Conservation (phyloP, 2,888 invertebrate species). For the Cantharis nigra region DNA sequence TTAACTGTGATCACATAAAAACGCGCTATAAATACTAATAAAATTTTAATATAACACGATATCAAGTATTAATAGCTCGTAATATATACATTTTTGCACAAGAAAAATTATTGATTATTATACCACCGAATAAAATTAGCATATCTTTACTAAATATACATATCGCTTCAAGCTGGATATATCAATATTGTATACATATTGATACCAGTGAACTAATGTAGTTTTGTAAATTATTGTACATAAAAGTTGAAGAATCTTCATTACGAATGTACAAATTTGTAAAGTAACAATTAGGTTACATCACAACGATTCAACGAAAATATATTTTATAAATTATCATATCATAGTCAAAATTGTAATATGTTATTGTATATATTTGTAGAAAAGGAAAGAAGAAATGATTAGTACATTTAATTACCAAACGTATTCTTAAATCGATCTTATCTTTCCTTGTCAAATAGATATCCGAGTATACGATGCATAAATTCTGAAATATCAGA, state of each 20-base stretch:
- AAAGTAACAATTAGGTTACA: slow-evolving; percentile 45
- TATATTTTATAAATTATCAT: slow-evolving; percentile 54
- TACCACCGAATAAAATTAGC: slow-evolving; percentile 41
- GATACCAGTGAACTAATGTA: slow-evolving; percentile 35
- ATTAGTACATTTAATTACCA: slow-evolving; percentile 37
- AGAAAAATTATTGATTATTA: slow-evolving; percentile 27
- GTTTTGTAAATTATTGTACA: slow-evolving; percentile 45
- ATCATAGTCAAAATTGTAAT: slow-evolving; percentile 44
- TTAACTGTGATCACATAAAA: slow-evolving; percentile 51
- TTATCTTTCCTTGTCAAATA: slow-evolving; percentile 38
- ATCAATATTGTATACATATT: slow-evolving; percentile 37
- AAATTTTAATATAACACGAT: slow-evolving; percentile 25
- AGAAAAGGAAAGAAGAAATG: slow-evolving; percentile 35
- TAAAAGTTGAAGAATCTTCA: slow-evolving; percentile 26
- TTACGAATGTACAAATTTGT: slow-evolving; percentile 47
- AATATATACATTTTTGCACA: slow-evolving; percentile 28
- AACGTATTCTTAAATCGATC: slow-evolving; percentile 39
- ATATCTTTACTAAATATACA: slow-evolving; percentile 54
- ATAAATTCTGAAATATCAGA: slow-evolving; percentile 19
- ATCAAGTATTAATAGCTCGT: slow-evolving; percentile 33
- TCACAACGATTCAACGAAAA: slow-evolving; percentile 41
- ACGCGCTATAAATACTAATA: slow-evolving; percentile 43
- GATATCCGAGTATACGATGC: slow-evolving; percentile 47
- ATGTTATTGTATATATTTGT: slow-evolving; percentile 42
- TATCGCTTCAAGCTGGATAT: slow-evolving; percentile 57